A percentile compares a stretch with the other conserved stretches of the same genome.
Conservation (phyloP, 2,797 vertebrate species). For the Taeniopygia guttata region DNA sequence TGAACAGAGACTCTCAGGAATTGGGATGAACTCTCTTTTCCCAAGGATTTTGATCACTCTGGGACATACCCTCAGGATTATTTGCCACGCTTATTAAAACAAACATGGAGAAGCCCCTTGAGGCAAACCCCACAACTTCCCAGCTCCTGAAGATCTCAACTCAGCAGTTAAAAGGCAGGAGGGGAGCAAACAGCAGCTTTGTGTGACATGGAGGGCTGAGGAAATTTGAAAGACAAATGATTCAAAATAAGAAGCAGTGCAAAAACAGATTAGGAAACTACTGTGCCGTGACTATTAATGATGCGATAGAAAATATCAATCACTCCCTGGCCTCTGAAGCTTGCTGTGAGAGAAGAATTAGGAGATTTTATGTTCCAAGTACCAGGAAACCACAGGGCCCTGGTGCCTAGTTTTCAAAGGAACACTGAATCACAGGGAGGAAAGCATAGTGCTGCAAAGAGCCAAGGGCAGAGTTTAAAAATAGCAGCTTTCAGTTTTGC, state of each 20-base stretch:
- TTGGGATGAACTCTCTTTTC: neutral
- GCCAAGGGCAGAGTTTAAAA: conserved; percentile 41
- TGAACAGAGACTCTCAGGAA: neutral
- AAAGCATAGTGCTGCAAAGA: neutral
- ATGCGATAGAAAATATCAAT: conserved; percentile 48
- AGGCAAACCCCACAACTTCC: neutral
- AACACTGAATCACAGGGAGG: conserved; percentile 32
- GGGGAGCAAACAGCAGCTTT: conserved; percentile 42
- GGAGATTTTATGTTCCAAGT: conserved; percentile 52
- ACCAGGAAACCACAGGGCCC: conserved; percentile 45
- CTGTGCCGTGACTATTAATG: conserved; percentile 22
- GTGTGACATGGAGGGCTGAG: neutral
- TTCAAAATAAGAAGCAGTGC: conserved; percentile 27
- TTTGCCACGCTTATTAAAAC: neutral
- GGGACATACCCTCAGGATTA: neutral
- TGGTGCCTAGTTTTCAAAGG: conserved; percentile 53
- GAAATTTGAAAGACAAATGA: conserved; percentile 13
- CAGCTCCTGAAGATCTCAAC: neutral
- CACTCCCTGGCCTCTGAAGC: conserved; percentile 47
- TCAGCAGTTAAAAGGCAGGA: neutral
- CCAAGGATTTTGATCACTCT: neutral
- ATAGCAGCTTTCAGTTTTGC: conserved; percentile 48
- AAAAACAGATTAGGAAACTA: conserved; percentile 52
- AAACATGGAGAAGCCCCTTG: neutral
- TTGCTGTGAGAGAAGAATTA: conserved; percentile 40